These are phyloP conservation scores for Dicyrtomina minuta DNA, from an alignment of 2,888 invertebrate genomes.

Conservation along the genomic window DNA sequence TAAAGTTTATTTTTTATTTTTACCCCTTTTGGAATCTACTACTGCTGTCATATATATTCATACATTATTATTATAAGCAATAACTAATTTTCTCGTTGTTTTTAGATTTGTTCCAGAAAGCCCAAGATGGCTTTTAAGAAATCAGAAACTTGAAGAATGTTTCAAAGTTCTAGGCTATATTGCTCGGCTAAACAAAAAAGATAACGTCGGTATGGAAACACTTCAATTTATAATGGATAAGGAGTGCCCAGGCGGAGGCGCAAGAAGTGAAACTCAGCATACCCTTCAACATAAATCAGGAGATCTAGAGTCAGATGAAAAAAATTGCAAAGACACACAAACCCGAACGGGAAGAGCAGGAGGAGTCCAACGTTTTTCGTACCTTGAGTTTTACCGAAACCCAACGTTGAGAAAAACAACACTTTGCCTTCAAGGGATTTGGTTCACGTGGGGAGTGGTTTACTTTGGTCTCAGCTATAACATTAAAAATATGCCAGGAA, in stretches of 20 bases:
- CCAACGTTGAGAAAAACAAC: slow-evolving; percentile 31
- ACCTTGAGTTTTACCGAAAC: slow-evolving; percentile 36
- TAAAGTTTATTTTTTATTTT: no score
- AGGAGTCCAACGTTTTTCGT: slow-evolving; percentile 30
- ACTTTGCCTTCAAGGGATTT: slow-evolving; percentile 37
- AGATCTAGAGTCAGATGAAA: background rate
- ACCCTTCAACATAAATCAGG: background rate
- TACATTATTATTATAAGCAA: background rate
- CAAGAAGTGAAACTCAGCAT: no score
- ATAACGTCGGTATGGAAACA: slow-evolving; percentile 3
- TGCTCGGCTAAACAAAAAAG: slow-evolving; percentile 18
- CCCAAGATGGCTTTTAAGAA: slow-evolving; percentile 40
- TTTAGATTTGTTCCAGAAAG: slow-evolving; percentile 43
- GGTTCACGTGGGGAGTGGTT: slow-evolving; percentile 42
- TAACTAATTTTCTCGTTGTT: slow-evolving; percentile 1
- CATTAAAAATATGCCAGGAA: slow-evolving; percentile 38
- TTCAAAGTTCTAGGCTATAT: slow-evolving; percentile 15
- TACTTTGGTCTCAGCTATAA: slow-evolving; percentile 47
- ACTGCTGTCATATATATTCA: background rate
- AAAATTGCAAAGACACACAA: no score
- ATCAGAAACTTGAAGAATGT: slow-evolving; percentile 35
- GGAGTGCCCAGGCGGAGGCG: background rate
- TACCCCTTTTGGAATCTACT: background rate
- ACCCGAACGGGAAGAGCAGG: no score
- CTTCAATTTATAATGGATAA: slow-evolving; percentile 12